Conservation (phyloP, 2,888 invertebrate species). For the Elmis aenea region DNA sequence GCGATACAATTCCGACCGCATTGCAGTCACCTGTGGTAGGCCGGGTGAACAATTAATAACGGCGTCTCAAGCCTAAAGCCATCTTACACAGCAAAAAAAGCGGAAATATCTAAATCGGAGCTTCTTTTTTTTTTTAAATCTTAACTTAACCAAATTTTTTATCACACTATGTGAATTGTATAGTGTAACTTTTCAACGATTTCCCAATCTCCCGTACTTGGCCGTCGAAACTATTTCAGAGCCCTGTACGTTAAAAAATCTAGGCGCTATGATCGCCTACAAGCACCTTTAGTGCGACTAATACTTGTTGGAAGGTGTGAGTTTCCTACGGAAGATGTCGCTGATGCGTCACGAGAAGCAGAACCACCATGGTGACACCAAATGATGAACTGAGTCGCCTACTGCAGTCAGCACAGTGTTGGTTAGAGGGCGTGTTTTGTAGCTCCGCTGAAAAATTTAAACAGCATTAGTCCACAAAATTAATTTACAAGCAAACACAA, state of each 20-base stretch:
- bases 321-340: slow-evolving; percentile 17
- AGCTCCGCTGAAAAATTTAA: slow-evolving; percentile 36
- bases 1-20: slow-evolving; percentile 41
- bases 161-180: too few relatives aligned
- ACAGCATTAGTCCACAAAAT: too few relatives aligned
- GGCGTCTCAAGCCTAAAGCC: slow-evolving; percentile 18
- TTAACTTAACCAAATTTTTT: too few relatives aligned
- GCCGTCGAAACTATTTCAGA: too few relatives aligned
- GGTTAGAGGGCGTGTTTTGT: slow-evolving; percentile 36
- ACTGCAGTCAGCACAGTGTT: slow-evolving; percentile 35
- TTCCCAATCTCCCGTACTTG: too few relatives aligned
- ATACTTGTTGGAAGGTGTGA: slow-evolving; percentile 15
- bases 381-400: slow-evolving; percentile 19
- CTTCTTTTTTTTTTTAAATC: slow-evolving; percentile 9
- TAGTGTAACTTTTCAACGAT: too few relatives aligned
- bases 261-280: slow-evolving; percentile 15
- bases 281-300: slow-evolving; percentile 14
- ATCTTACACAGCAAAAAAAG: slow-evolving; percentile 35
- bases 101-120: slow-evolving; percentile 34
- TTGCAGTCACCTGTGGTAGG: slow-evolving; percentile 40
- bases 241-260: slow-evolving; percentile 12
- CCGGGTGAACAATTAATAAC: slow-evolving; percentile 30
- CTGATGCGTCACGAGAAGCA: slow-evolving; percentile 17
- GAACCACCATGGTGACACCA: slow-evolving; percentile 20
- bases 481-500: too few relatives aligned